Conservation (phyloP, 2,888 invertebrate species). For the Mellilla xanthometata region DNA sequence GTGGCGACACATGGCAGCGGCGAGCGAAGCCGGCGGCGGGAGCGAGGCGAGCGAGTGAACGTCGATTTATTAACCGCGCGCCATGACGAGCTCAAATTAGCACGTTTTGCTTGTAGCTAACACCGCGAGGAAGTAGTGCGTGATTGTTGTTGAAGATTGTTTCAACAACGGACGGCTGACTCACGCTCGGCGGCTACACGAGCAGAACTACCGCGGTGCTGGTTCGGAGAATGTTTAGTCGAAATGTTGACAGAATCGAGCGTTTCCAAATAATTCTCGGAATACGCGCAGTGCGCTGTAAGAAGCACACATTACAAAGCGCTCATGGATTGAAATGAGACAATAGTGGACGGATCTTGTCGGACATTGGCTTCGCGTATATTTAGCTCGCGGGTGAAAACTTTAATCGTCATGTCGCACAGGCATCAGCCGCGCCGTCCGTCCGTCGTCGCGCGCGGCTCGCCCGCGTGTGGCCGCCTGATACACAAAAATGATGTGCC, state of each 20-base stretch:
- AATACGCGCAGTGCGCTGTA: constrained; percentile 2
- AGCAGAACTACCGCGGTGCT: constrained; percentile 34
- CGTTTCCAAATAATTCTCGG: constrained; percentile 32
- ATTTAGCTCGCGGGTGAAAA: constrained; percentile 77
- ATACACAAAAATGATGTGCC: constrained; percentile 77
- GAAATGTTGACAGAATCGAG: constrained; percentile 37
- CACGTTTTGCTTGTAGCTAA: constrained; percentile 21
- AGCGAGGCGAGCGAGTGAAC: constrained; percentile 18
- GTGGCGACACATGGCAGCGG: constrained; percentile 72
- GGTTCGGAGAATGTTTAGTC: constrained; percentile 41
- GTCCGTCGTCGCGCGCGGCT: constrained; percentile 60
- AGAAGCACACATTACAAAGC: constrained; percentile 16
- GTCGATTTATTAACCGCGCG: constrained; percentile 12
- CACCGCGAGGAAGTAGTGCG: constrained; percentile 23
- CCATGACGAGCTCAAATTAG: constrained; percentile 21
- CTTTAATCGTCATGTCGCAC: constrained; percentile 71
- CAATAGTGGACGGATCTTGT: constrained; percentile 41
- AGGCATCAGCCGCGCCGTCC: constrained; percentile 67
- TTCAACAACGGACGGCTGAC: constrained; percentile 35
- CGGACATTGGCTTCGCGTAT: constrained; percentile 49
- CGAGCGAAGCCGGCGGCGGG: constrained; percentile 27
- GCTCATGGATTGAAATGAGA: constrained; percentile 26
- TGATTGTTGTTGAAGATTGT: constrained; percentile 33
- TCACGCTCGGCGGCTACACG: constrained; percentile 35
- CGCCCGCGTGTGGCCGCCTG: constrained; percentile 76